A percentile compares a stretch with the other conserved stretches of the same genome.
phyloP scores from a whole-genome alignment of 2,797 vertebrate species.

The Cossypha niveicapilla region DNA sequence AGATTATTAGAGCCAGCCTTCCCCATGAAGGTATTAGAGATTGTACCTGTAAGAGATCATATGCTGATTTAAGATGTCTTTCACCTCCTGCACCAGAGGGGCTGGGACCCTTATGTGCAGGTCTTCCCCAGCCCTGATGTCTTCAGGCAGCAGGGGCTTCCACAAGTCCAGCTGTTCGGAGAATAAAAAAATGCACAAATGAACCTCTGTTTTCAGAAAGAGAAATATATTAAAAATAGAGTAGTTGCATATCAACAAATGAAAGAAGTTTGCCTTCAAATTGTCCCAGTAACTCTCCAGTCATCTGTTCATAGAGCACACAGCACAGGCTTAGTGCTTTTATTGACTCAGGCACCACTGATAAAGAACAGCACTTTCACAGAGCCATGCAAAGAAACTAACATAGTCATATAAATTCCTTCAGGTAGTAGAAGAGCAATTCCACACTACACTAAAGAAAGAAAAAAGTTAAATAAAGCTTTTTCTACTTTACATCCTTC shows the following conservation, averaged over 20 bases:
- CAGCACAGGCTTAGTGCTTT: neutral
- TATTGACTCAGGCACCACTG: neutral
- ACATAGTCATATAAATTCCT: neutral
- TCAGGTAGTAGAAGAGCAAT: neutral
- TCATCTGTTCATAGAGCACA: neutral
- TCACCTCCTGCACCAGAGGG: constrained; percentile 19
- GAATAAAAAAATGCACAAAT: constrained; percentile 4
- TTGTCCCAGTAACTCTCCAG: neutral
- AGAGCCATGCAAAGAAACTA: neutral
- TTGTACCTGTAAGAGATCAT: constrained; percentile 40
- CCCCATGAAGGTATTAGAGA: neutral
- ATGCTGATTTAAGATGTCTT: constrained; percentile 13
- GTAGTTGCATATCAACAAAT: neutral
- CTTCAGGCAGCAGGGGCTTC: constrained; percentile 26
- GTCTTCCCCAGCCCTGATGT: neutral
- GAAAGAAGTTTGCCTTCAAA: neutral
- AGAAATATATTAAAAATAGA: neutral
- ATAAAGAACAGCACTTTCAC: neutral
- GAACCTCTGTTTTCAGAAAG: neutral
- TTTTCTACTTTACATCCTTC: neutral
- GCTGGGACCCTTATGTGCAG: constrained; percentile 8
- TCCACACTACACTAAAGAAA: neutral
- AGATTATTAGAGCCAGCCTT: neutral
- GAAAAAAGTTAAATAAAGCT: neutral
- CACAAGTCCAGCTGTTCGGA: constrained; percentile 40